Base-by-base conservation (phyloP, 2,888 invertebrate genomes). In the Eupithecia inturbata region DNA sequence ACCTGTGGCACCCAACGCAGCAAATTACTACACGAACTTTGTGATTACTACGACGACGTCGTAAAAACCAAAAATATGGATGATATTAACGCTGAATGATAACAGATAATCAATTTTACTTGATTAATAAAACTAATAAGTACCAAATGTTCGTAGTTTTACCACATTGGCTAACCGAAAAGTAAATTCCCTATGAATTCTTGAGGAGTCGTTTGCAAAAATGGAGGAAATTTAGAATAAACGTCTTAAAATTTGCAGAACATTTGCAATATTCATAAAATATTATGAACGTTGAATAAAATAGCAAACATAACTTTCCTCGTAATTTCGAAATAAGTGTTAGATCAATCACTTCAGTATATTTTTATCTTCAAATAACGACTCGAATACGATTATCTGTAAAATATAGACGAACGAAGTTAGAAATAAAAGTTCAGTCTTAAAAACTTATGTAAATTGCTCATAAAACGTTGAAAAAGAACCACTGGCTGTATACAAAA, bases 361-460 rank as follows among this genome's bases (percentile, higher is more conserved):
- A 57, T 72, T 72, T 62, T 67, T 70, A 75, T 67, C 63, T 72
- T n/a, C 19, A 57, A 72, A 72, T 68, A 60, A 74, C 71, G 71
- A 71, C 74, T 69, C 19, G 66, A 70, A 70, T 72, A 68, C 39
- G 70, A 68, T 41, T 71, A 71, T 71, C 66, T 68, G 45, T 57
- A 57, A 71, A 75, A 72, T 75, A 67, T 63, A 70, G 53, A 63
- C 69, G 63, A 72, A 63, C 41, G 33, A 68, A 68, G 67, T 70
- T 67, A 57, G 70, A 70, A 70, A 74, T 71, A 70, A 75, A 75
- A 72, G 70, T 75, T 70, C 14, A 57, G 68, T 45, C 49, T 70
- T 75, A 68, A 72, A 75, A 75, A 72, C 70, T 72, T 75, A 53
- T 31, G 63, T 66, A 68, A 75, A 68, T 71, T 73, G 68, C 71